Conservation (phyloP, 92 coral and sea anemone genomes). For the Diadumene lineata region DNA sequence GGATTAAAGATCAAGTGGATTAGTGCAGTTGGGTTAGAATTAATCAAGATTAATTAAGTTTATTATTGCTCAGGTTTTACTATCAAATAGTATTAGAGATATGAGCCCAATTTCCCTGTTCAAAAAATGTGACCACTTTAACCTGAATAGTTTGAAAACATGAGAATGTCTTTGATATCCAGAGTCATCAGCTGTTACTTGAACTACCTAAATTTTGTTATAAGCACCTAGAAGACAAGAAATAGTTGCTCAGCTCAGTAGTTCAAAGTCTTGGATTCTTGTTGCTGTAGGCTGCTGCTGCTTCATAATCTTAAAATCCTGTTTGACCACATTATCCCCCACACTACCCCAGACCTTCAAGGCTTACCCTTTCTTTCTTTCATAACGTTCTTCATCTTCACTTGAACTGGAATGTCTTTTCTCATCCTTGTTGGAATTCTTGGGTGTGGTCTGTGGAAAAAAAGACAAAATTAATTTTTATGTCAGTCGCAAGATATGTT, state of each 20-base stretch:
- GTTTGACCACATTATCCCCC: slow-evolving; percentile 1
- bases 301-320: slow-evolving; percentile 8
- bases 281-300: slow-evolving; percentile 20
- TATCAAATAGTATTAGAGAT: not conserved
- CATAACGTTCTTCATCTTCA: slow-evolving; percentile 64
- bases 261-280: slow-evolving; percentile 4
- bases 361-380: slow-evolving; percentile 71
- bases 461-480: slow-evolving; percentile 5
- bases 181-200: slow-evolving; percentile 86
- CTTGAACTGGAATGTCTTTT: slow-evolving; percentile 69
- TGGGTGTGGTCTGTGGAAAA: slow-evolving; percentile 65
- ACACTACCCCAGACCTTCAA: not conserved
- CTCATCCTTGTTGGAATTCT: slow-evolving; percentile 74
- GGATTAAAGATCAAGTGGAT: too few relatives aligned
- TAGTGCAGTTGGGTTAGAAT: too few relatives aligned
- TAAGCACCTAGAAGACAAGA: slow-evolving; percentile 97
- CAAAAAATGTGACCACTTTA: slow-evolving; percentile 54
- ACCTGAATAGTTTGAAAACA: slow-evolving; percentile 92
- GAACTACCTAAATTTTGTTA: slow-evolving; percentile 83
- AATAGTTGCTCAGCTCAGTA: slow-evolving; percentile 73
- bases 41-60: not conserved
- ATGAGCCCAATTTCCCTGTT: slow-evolving; percentile 23
- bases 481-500: not conserved
- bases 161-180: slow-evolving; percentile 90
- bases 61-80: not conserved